These are phyloP conservation scores for Aphaenogaster floridana DNA, from an alignment of 1,140 invertebrate genomes.

Conservation along the genomic window DNA sequence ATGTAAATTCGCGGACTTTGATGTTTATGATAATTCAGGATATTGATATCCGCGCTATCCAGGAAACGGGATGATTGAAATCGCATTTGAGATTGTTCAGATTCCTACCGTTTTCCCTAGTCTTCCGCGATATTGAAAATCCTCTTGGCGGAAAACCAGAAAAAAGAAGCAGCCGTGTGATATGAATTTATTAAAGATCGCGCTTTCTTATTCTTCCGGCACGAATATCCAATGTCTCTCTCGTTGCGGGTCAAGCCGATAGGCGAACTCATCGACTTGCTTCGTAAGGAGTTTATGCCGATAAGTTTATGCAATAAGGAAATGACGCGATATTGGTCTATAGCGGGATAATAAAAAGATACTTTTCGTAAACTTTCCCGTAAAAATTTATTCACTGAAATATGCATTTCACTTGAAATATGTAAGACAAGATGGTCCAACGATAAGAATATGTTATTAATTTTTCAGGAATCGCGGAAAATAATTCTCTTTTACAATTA, in stretches of 20 bases:
- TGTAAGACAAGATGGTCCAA: not conserved
- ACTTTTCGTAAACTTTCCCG: not conserved
- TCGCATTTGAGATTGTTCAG: conserved; percentile 1
- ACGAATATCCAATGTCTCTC: conserved; percentile 43
- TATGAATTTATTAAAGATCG: conserved; percentile 44
- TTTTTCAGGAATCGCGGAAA: not conserved
- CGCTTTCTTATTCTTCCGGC: not conserved
- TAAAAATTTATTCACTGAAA: not conserved
- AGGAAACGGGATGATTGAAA: conserved; percentile 23
- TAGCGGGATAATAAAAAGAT: not conserved
- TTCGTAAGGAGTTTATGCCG: not conserved
- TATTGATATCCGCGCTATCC: not conserved
- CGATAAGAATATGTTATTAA: not conserved
- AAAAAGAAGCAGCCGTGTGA: not conserved
- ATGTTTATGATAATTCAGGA: not conserved
- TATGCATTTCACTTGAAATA: not conserved
- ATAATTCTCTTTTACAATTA: not conserved
- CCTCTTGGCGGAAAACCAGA: not conserved
- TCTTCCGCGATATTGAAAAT: conserved; percentile 29
- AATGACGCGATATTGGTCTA: not conserved
- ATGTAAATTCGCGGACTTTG: not conserved
- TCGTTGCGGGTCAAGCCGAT: not conserved
- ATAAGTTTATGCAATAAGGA: not conserved
- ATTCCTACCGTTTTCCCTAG: not conserved
- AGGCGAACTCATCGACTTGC: not conserved